A percentile compares a stretch with the other conserved stretches of the same genome.
These are phyloP conservation scores for Ardeotis arabs DNA, from an alignment of 2,113 vertebrate species.

Conservation along the genomic window DNA sequence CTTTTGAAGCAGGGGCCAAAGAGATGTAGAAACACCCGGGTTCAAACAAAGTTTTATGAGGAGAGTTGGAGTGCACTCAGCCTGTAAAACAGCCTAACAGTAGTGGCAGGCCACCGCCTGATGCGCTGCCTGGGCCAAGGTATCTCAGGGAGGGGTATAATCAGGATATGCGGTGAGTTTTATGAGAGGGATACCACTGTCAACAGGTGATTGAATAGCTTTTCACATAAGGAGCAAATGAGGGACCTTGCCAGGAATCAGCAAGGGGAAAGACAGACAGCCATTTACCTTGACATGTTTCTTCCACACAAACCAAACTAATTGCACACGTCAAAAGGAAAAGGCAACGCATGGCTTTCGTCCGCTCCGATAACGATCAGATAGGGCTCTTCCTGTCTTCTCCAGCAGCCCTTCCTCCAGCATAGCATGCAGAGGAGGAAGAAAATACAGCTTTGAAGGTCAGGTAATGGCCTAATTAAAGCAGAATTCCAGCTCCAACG, in stretches of 20 bases:
- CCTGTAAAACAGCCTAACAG: conserved; percentile 6
- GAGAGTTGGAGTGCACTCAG: conserved; percentile 37
- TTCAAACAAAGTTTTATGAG: conserved; percentile 66
- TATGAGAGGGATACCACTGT: conserved; percentile 46
- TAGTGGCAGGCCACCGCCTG: background rate
- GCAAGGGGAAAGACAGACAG: background rate
- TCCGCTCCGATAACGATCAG: conserved; percentile 23
- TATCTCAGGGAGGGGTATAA: background rate
- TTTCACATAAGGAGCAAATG: background rate
- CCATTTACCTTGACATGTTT: conserved; percentile 41
- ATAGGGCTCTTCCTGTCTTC: conserved; percentile 51
- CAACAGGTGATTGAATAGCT: conserved; percentile 57
- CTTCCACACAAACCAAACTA: conserved; percentile 41
- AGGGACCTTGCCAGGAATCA: background rate
- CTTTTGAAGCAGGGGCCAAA: background rate
- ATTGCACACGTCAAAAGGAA: conserved; percentile 54
- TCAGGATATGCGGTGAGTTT: background rate
- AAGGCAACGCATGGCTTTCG: conserved; percentile 53
- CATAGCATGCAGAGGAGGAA: conserved; percentile 18
- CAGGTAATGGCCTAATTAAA: conserved; percentile 51
- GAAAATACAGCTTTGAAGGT: conserved; percentile 53
- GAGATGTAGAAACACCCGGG: background rate
- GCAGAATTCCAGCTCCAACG: conserved; percentile 19
- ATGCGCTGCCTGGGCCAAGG: background rate
- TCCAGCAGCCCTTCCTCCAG: conserved; percentile 37